A percentile compares a stretch with the other conserved stretches of the same genome.
phyloP scores from a whole-genome alignment of 2,113 vertebrate species.

The Recurvirostra avosetta region DNA sequence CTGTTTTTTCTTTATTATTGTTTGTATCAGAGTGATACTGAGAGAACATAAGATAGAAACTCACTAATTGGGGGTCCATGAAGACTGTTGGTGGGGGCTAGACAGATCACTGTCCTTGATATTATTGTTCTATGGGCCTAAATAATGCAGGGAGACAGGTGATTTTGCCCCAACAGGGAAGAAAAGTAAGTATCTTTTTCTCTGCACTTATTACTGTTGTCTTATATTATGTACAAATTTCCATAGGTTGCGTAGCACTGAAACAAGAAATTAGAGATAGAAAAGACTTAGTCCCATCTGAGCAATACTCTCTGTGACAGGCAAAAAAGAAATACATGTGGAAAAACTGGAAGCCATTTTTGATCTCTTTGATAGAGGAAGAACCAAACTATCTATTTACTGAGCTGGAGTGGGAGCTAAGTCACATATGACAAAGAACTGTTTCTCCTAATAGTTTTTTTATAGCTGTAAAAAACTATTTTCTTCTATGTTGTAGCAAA shows the following conservation, averaged over 20 bases:
- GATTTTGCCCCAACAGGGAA: background rate
- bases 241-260: background rate
- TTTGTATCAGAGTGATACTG: background rate
- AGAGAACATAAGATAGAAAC: background rate
- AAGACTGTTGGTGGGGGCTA: background rate
- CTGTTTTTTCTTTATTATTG: background rate
- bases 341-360: background rate
- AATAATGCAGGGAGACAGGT: background rate
- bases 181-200: background rate
- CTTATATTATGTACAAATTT: background rate
- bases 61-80: background rate
- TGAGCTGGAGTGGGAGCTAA: background rate
- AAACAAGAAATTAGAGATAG: background rate
- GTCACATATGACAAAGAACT: background rate
- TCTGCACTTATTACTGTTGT: background rate
- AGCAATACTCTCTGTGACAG: background rate
- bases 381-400: background rate
- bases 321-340: background rate
- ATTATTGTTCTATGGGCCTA: background rate
- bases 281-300: background rate
- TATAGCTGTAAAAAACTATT: constrained; percentile 3
- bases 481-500: background rate
- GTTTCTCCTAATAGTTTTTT: background rate
- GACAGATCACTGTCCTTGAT: background rate
- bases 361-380: background rate